These are phyloP conservation scores for Campoplex nolae DNA, from an alignment of 2,888 invertebrate species.

Conservation along the genomic window DNA sequence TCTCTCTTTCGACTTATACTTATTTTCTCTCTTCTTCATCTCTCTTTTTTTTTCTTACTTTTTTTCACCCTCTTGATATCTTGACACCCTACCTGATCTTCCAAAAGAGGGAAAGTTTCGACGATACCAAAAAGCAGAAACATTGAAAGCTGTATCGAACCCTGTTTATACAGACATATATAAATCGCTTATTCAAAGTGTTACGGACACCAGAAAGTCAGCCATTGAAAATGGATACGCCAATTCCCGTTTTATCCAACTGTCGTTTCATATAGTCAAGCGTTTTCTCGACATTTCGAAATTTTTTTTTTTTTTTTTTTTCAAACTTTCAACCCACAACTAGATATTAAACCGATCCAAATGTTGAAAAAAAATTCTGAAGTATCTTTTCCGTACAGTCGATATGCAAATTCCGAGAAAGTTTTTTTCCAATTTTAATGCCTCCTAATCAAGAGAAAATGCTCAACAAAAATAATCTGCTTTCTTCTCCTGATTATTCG, in stretches of 20 bases:
- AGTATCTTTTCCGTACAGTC: too few species aligned
- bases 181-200: constrained; percentile 61
- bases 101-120: constrained; percentile 36
- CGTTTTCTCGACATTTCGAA: neutral
- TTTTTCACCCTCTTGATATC: constrained; percentile 26
- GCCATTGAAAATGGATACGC: neutral
- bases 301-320: too few species aligned
- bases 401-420: too few species aligned
- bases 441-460: too few species aligned
- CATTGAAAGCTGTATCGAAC: constrained; percentile 25
- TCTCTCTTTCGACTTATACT: neutral
- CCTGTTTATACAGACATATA: constrained; percentile 3
- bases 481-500: too few species aligned
- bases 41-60: constrained; percentile 9
- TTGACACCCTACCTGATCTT: constrained; percentile 29
- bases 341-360: neutral
- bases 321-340: neutral
- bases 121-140: constrained; percentile 8
- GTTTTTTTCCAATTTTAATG: too few species aligned
- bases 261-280: neutral
- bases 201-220: neutral
- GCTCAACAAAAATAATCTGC: too few species aligned
- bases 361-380: too few species aligned
- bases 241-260: neutral
- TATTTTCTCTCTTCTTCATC: constrained; percentile 16